Evolutionary conservation across 2,113 vertebrate genomes (phyloP).

Genomic region (Daphoenositta chrysoptera): DNA sequence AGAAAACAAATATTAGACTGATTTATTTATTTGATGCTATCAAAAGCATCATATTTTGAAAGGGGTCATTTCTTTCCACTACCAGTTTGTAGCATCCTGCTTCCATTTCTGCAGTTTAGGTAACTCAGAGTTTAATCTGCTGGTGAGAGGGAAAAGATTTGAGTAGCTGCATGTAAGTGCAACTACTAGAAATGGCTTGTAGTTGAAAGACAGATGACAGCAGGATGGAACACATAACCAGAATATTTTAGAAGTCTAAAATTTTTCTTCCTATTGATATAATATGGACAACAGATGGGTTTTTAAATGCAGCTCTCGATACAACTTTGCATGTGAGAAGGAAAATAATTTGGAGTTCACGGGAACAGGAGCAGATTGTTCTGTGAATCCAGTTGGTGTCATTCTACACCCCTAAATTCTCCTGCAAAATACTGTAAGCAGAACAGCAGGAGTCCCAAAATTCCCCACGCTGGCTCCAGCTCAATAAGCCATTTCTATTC

Average conservation of each 20-base stretch:
- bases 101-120: background rate
- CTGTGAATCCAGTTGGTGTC: slow-evolving; percentile 49
- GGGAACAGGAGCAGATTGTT: slow-evolving; percentile 57
- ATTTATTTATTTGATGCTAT: background rate
- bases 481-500: slow-evolving; percentile 18
- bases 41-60: background rate
- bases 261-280: slow-evolving; percentile 48
- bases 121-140: background rate
- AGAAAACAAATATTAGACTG: background rate
- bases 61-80: background rate
- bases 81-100: background rate
- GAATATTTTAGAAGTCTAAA: slow-evolving; percentile 51
- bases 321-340: slow-evolving; percentile 59
- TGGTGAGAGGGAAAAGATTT: background rate
- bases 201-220: slow-evolving; percentile 58
- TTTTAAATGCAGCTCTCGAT: slow-evolving; percentile 61
- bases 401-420: slow-evolving; percentile 46
- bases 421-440: slow-evolving; percentile 35
- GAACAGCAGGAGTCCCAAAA: slow-evolving; percentile 46
- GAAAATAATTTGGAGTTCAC: slow-evolving; percentile 54
- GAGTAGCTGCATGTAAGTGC: background rate
- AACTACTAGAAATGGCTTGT: background rate
- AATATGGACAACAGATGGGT: slow-evolving; percentile 56
- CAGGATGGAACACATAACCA: slow-evolving; percentile 2
- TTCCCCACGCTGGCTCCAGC: background rate